Conservation (phyloP, 2,888 invertebrate genomes). For the Diloba caeruleocephala region DNA sequence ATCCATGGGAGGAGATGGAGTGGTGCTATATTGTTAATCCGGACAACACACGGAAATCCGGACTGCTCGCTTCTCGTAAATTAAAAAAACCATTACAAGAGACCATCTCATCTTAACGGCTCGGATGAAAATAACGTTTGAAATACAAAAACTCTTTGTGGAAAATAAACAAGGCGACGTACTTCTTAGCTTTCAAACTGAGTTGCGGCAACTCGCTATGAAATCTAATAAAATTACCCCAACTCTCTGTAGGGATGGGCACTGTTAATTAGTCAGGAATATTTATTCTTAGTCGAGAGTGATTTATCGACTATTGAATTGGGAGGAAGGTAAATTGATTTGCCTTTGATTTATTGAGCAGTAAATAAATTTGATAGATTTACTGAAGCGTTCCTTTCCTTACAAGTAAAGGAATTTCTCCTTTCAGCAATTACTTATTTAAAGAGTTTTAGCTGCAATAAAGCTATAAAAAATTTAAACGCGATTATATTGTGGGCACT, state of each 20-base stretch:
- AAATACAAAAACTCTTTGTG: constrained; percentile 7
- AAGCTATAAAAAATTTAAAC: no score
- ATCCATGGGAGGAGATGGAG: no score
- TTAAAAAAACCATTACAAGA: constrained; percentile 25
- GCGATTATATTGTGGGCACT: no score
- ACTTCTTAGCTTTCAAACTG: constrained; percentile 1
- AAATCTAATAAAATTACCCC: constrained; percentile 34
- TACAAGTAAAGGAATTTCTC: no score
- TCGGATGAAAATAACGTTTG: constrained; percentile 15
- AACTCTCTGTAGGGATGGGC: constrained; percentile 22
- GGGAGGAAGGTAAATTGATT: constrained; percentile 1
- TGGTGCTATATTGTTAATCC: no score
- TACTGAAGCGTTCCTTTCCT: not conserved
- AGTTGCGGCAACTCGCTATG: constrained; percentile 7
- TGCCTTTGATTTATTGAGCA: not conserved
- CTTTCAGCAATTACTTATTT: no score
- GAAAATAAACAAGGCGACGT: constrained; percentile 21
- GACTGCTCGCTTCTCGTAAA: constrained; percentile 18
- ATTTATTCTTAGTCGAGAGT: constrained; percentile 24
- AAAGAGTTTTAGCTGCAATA: no score
- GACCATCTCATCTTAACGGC: constrained; percentile 4
- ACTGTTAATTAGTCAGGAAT: constrained; percentile 21
- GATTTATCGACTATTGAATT: constrained; percentile 30
- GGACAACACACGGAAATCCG: no score
- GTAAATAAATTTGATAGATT: constrained; percentile 12